These are phyloP conservation scores for Noturus placidus DNA, from an alignment of 2,113 vertebrate species.

Conservation along the genomic window DNA sequence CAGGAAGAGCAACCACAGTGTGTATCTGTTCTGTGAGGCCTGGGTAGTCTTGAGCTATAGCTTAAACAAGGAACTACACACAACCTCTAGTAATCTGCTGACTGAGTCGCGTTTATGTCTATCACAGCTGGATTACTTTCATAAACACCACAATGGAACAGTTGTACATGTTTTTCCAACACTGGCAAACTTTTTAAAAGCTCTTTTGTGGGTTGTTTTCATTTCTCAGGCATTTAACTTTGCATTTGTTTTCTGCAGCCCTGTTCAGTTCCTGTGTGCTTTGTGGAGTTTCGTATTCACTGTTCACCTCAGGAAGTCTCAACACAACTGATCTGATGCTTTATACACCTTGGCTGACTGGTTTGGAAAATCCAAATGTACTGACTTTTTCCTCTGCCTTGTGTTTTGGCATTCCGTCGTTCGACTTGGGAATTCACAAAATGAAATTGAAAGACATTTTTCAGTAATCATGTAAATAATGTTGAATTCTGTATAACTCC, in stretches of 20 bases:
- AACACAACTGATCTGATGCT: background rate
- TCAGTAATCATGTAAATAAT: too few relatives aligned
- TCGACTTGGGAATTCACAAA: background rate
- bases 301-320: background rate
- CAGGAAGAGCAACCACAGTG: conserved; percentile 51
- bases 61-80: conserved; percentile 19
- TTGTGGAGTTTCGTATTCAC: background rate
- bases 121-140: background rate
- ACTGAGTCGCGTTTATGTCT: background rate
- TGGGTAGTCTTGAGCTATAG: background rate
- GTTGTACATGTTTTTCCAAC: background rate
- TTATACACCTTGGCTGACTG: background rate
- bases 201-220: background rate
- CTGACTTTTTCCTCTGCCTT: background rate
- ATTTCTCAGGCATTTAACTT: background rate
- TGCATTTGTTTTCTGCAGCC: background rate
- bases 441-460: too few relatives aligned
- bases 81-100: background rate
- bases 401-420: background rate
- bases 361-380: background rate
- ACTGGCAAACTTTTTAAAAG: background rate
- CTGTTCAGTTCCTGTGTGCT: background rate
- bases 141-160: background rate
- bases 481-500: too few relatives aligned
- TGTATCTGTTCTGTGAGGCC: conserved; percentile 33